Percentiles rank a stretch among this genome's conserved stretches.
phyloP scores from a whole-genome alignment of 2,888 invertebrate genomes.

The Campaea margaritaria region DNA sequence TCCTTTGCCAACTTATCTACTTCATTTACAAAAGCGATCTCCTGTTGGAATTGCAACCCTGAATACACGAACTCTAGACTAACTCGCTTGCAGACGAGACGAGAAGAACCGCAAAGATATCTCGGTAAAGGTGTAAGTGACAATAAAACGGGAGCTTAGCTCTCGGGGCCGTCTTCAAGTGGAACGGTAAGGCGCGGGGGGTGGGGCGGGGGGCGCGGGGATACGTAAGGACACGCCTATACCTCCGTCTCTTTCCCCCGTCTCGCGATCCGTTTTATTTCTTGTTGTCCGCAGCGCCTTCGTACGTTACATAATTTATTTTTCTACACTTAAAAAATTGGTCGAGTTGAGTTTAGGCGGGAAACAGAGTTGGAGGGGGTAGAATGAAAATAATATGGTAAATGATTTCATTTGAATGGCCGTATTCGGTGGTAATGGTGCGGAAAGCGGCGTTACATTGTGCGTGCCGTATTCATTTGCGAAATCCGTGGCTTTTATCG shows the following conservation, averaged over 20 bases:
- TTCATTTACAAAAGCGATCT: slow-evolving; percentile 24
- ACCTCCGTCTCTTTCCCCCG: slow-evolving; percentile 64
- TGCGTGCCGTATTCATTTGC: slow-evolving; percentile 72
- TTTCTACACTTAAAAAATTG: slow-evolving; percentile 84
- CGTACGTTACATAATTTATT: slow-evolving; percentile 83
- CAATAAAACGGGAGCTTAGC: slow-evolving; percentile 83
- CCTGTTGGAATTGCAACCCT: slow-evolving; percentile 49
- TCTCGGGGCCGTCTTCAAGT: slow-evolving; percentile 82
- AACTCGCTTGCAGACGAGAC: slow-evolving; percentile 49
- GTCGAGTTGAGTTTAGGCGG: slow-evolving; percentile 69
- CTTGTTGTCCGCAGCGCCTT: slow-evolving; percentile 75
- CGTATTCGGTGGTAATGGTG: slow-evolving; percentile 74
- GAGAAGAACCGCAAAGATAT: slow-evolving; percentile 67
- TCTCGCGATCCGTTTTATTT: slow-evolving; percentile 75
- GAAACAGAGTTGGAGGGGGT: slow-evolving; percentile 70
- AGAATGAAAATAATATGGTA: slow-evolving; percentile 82
- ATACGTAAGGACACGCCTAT: slow-evolving; percentile 47
- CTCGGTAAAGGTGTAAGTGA: slow-evolving; percentile 81
- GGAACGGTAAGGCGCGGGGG: slow-evolving; percentile 60
- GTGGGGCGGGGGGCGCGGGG: slow-evolving; percentile 32
- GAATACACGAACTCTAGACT: slow-evolving; percentile 42
- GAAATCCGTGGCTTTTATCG: slow-evolving; percentile 64
- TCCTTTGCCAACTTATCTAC: slow-evolving; percentile 48
- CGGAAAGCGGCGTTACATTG: slow-evolving; percentile 68
- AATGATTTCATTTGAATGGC: slow-evolving; percentile 82